Base-by-base conservation (phyloP, 2,113 vertebrate genomes). In the Cynocephalus volans region DNA sequence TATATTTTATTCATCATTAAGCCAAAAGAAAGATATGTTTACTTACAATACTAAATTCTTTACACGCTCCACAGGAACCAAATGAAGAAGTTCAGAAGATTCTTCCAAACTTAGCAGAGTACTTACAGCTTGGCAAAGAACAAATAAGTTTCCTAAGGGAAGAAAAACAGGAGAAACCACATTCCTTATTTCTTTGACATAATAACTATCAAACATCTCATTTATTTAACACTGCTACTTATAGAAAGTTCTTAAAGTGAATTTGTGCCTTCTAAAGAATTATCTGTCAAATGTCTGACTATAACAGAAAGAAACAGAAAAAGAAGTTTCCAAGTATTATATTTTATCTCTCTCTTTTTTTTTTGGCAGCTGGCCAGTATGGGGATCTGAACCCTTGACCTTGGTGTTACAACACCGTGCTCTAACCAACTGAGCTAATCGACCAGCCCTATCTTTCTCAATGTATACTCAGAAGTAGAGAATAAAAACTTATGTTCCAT, bases 51-150 rank as follows among this genome's bases (percentile, higher is more conserved):
- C 90, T 75, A 99, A 98, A 56, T 95, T 98, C 92, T 98, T 99
- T 97, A 99, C 98, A 86, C 97, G 98, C 86, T 99, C 99, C 97
- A 99, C 98, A 10, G 99, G 98, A 86, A 99, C 98, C 94, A 99
- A 97, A 26, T 97, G 98, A 48, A 99, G 98, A 81, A 99, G 98
- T 94, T 99, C 98, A 69, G 99, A 98, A 67, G 99, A 99, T 87
- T 99, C 99, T 33, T 99, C 99, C 97, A 99, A 98, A 97, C 99
- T 99, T 54, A 99, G 99, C 33, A 99, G 98, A 60, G 99, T 99
- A 97, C 98, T 99, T 93, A 99, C 97, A 82, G 99, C 99, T 98
- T 99, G 99, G 87, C 99, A 98, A 92, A 99, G 99, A 83, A 99
- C 99, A 98, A 99, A 99, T 62, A 99, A 97, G 54, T 97, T 99